Percentiles rank a stretch among this genome's conserved stretches.
phyloP scores from a whole-genome alignment of 2,113 vertebrate species.

The Lycocorax pyrrhopterus region DNA sequence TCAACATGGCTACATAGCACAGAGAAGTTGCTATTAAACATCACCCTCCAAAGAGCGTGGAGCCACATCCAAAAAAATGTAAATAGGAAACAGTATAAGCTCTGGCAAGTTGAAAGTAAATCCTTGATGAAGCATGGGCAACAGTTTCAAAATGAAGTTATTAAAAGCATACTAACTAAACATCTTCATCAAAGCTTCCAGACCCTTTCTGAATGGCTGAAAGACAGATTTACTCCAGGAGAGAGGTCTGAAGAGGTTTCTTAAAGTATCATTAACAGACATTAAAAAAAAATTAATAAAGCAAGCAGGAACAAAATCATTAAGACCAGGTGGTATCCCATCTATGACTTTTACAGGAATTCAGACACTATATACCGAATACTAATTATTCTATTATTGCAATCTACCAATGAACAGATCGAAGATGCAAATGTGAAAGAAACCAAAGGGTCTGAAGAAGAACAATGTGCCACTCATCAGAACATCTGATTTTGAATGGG shows the following conservation, averaged over 20 bases:
- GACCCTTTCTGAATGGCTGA: not conserved
- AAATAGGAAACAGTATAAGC: not conserved
- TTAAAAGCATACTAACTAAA: not conserved
- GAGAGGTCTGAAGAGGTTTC: not conserved
- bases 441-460: not conserved
- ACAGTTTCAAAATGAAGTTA: not conserved
- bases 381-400: not conserved
- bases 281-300: not conserved
- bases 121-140: not conserved
- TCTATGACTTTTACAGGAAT: not conserved
- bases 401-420: not conserved
- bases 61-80: accelerated
- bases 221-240: not conserved
- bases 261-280: not conserved
- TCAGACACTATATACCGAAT: not conserved
- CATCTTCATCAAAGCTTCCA: not conserved
- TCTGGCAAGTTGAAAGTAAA: not conserved
- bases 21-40: not conserved
- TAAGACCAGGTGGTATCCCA: not conserved
- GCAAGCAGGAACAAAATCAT: not conserved
- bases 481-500: not conserved
- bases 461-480: not conserved
- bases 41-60: not conserved
- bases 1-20: not conserved
- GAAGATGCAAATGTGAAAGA: not conserved